Conservation (phyloP, 2,888 invertebrate genomes). For the Napeogenes inachia region DNA sequence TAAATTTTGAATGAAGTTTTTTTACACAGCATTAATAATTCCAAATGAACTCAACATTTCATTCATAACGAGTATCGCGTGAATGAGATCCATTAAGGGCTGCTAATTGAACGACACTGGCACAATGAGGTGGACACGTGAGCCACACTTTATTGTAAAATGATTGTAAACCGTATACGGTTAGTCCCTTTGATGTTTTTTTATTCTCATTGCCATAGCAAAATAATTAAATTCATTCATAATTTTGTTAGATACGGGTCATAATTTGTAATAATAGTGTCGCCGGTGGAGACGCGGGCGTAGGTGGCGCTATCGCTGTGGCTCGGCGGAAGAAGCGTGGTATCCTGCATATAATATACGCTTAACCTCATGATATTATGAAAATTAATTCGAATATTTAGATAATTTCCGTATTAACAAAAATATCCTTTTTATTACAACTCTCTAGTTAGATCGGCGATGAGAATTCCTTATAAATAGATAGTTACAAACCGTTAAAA, state of each 20-base stretch:
- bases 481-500: no score
- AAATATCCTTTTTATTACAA: no score
- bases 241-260: not conserved
- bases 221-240: not conserved
- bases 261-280: slow-evolving; percentile 14
- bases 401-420: no score
- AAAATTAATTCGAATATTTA: slow-evolving; percentile 6
- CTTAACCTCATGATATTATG: slow-evolving; percentile 45
- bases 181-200: slow-evolving; percentile 13
- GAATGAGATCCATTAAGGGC: slow-evolving; percentile 64
- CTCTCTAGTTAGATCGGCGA: no score
- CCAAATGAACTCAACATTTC: slow-evolving; percentile 42
- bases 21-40: slow-evolving; percentile 40
- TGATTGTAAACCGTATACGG: slow-evolving; percentile 34
- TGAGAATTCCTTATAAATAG: no score
- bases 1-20: slow-evolving; percentile 37
- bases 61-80: slow-evolving; percentile 57
- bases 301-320: slow-evolving; percentile 46
- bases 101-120: slow-evolving; percentile 58
- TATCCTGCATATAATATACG: slow-evolving; percentile 50
- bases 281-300: slow-evolving; percentile 33
- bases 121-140: slow-evolving; percentile 53
- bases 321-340: slow-evolving; percentile 49
- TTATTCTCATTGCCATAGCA: not conserved
- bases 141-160: slow-evolving; percentile 31